Evolutionary conservation across 2,797 vertebrate genomes (phyloP).

Genomic region (Jordanella pulchra): DNA sequence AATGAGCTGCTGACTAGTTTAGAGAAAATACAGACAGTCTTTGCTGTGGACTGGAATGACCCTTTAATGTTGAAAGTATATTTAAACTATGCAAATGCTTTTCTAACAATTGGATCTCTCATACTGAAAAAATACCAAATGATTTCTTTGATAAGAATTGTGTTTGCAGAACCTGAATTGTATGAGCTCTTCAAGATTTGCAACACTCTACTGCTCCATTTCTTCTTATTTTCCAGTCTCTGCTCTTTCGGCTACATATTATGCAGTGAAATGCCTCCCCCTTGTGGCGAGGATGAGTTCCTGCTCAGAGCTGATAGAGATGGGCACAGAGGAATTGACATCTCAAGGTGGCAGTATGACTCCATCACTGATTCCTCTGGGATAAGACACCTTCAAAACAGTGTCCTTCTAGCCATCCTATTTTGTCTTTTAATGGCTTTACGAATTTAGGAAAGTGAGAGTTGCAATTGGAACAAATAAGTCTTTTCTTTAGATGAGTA

Average conservation of each 20-base stretch:
- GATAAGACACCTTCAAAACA: not conserved
- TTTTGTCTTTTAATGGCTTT: not conserved
- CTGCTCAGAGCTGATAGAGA: not conserved
- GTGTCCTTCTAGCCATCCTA: not conserved
- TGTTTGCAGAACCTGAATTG: not conserved
- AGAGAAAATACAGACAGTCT: not conserved
- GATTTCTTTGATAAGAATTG: conserved; percentile 9
- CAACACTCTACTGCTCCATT: conserved; percentile 2
- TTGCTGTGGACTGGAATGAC: not conserved
- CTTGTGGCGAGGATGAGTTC: conserved; percentile 32
- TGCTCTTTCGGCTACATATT: not conserved
- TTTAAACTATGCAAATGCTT: conserved; percentile 20
- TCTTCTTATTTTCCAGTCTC: too few relatives aligned
- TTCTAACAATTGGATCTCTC: conserved; percentile 14
- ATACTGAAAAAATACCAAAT: conserved; percentile 1
- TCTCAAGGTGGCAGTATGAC: conserved; percentile 56
- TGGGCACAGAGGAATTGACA: not conserved
- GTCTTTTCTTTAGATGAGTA: not conserved
- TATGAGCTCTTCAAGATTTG: not conserved
- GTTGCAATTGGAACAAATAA: too few relatives aligned
- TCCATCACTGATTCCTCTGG: conserved; percentile 21
- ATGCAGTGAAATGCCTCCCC: conserved; percentile 44
- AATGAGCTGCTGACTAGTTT: conserved; percentile 16
- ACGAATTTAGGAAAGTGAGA: not conserved
- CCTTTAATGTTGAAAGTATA: conserved; percentile 8